Percentiles rank a stretch among this genome's conserved stretches.
These are phyloP conservation scores for Sebastes schlegelii DNA, from an alignment of 2,113 vertebrate genomes.

Conservation along the genomic window DNA sequence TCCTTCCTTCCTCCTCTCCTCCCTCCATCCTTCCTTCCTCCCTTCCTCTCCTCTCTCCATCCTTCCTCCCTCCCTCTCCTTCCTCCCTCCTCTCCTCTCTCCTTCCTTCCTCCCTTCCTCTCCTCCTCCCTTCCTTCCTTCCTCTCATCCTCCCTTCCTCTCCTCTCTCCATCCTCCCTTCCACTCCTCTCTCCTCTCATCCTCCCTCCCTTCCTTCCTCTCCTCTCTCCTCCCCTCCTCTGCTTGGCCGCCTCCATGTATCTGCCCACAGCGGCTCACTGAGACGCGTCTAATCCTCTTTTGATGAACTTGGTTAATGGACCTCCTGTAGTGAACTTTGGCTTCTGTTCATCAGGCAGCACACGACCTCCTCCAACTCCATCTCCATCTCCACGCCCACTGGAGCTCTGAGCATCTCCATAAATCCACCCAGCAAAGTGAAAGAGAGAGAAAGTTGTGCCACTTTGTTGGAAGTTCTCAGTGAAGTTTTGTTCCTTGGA, in stretches of 20 bases:
- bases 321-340: constrained; percentile 75
- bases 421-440: constrained; percentile 63
- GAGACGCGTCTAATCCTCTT: constrained; percentile 84
- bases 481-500: neutral
- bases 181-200: neutral
- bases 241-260: constrained; percentile 41
- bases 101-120: too few species aligned
- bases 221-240: neutral
- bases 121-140: too few species aligned
- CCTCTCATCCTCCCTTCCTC: too few species aligned
- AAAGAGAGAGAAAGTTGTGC: constrained; percentile 22
- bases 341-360: constrained; percentile 76
- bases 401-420: constrained; percentile 33
- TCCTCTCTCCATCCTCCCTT: too few species aligned
- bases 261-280: constrained; percentile 66
- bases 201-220: neutral
- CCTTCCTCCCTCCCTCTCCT: too few species aligned
- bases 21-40: too few species aligned
- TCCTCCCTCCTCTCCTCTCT: neutral
- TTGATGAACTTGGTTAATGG: constrained; percentile 86
- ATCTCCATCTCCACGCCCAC: constrained; percentile 82
- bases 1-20: fast-evolving
- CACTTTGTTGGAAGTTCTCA: neutral
- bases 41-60: neutral
- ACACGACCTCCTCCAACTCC: constrained; percentile 78